Base-by-base conservation (phyloP, 2,113 vertebrate species). In the Pyxicephalus adspersus region DNA sequence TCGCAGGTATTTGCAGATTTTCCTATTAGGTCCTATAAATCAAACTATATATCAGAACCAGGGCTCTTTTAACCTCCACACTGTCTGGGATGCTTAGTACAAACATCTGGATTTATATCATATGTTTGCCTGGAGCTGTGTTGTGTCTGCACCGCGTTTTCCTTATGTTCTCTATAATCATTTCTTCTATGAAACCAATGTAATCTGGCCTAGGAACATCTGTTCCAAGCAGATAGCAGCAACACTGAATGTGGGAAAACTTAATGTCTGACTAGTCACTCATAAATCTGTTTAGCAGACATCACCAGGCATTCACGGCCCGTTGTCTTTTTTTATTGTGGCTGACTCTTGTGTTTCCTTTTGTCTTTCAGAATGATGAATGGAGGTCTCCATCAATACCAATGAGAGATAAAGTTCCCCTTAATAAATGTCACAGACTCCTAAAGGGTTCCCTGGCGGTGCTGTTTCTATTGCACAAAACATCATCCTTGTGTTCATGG, bases 161-260 rank as follows among this genome's bases (percentile, higher is more conserved):
- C 51, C 26, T 3, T 34, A 8, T 57, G 52, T 34, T 58, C 52
- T 29, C n/a, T 60, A 20, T 52, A 55, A 72, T 72, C 23, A 71
- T 70, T 28, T 28, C 22, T 51, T 34, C 31, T 29, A 66, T 29
- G 22, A 68, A 45, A 71, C 68, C 28, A 25, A 70, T 54, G 34
- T 25, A 25, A 18, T 5, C 17, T 28, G 26, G 52, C 50, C 19
- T 1, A 11, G 29, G 54, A 74, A 74, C 71, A 74, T 74, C 71
- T 74, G 71, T 29, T 34, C 5, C 2, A 29, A 19, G 71, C 28
- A 74, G 71, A 74, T 74, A 74, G 54, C 54, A 58, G 54, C 28
- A 57, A 29, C 29, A 72, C 22, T 25, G 25, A 72, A 72, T 31
- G 68, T 73, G 70, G 70, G 71, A 74, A 74, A 74, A 3, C 54